Percentiles rank a stretch among this genome's conserved stretches.
Conservation (phyloP, 2,113 vertebrate species). For the Pangasianodon gigas region DNA sequence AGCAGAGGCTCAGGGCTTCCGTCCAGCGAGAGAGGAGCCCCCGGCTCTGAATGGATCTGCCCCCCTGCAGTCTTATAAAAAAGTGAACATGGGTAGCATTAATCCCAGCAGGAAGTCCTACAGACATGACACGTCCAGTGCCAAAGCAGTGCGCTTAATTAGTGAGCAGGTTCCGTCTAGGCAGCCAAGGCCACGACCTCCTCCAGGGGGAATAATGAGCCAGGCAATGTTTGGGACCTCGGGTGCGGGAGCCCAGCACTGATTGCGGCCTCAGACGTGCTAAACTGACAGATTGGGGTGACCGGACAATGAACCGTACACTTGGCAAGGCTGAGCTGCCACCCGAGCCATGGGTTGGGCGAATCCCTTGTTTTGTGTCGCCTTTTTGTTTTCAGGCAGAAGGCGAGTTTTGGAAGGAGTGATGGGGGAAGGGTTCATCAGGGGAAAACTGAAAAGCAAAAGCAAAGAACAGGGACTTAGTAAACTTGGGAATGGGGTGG, state of each 20-base stretch:
- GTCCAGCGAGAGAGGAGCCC: not conserved
- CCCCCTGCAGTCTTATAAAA: conserved; percentile 45
- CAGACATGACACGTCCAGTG: conserved; percentile 69
- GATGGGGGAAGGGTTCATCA: conserved; percentile 46
- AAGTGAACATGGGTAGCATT: conserved; percentile 60
- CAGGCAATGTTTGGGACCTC: conserved; percentile 69
- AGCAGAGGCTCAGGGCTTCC: conserved; percentile 1
- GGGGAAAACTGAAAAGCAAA: conserved; percentile 53
- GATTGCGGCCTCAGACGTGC: conserved; percentile 63
- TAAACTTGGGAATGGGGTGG: not conserved
- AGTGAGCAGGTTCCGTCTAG: conserved; percentile 69
- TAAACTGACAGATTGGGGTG: conserved; percentile 70
- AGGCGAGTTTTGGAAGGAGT: conserved; percentile 54
- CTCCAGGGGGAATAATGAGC: conserved; percentile 69
- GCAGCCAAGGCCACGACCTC: conserved; percentile 71
- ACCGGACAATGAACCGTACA: conserved; percentile 72
- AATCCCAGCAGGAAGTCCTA: conserved; percentile 67
- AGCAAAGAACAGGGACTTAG: not conserved
- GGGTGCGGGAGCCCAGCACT: conserved; percentile 60
- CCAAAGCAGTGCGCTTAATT: conserved; percentile 75
- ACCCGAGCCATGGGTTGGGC: conserved; percentile 42
- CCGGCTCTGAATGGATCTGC: conserved; percentile 34
- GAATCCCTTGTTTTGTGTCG: conserved; percentile 57
- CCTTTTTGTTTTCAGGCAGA: conserved; percentile 63
- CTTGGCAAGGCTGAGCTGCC: conserved; percentile 62